Evolutionary conservation across 2,888 invertebrate genomes (phyloP).

Genomic region (Unio delphinus): DNA sequence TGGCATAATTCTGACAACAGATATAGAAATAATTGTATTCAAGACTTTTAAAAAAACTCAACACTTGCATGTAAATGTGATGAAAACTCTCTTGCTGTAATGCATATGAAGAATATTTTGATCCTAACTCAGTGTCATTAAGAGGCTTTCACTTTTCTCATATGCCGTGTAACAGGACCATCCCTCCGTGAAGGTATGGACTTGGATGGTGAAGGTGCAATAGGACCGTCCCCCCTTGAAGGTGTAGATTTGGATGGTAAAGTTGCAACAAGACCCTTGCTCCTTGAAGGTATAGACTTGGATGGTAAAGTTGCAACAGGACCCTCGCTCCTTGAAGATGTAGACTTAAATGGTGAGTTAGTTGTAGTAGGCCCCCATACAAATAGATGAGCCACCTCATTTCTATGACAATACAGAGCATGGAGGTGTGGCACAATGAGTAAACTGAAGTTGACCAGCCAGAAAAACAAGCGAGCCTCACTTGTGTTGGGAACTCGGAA

Average conservation of each 20-base stretch:
- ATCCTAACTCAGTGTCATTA: too few relatives aligned
- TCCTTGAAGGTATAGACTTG: slow-evolving; percentile 4
- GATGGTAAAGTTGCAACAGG: slow-evolving; percentile 1
- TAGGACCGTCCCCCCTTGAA: slow-evolving; percentile 3
- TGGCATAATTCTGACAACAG: too few relatives aligned
- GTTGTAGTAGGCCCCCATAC: slow-evolving; percentile 9
- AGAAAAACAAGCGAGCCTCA: slow-evolving; percentile 41
- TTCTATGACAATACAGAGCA: slow-evolving; percentile 44
- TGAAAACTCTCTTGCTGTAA: too few relatives aligned
- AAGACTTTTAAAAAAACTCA: too few relatives aligned
- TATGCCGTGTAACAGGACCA: slow-evolving; percentile 22
- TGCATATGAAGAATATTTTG: too few relatives aligned
- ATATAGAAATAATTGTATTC: too few relatives aligned
- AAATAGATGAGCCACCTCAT: slow-evolving; percentile 13
- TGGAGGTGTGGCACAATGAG: slow-evolving; percentile 59
- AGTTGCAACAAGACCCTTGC: slow-evolving; percentile 2
- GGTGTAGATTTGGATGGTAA: neutral
- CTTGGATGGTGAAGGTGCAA: slow-evolving; percentile 1
- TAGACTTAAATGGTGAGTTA: slow-evolving; percentile 2
- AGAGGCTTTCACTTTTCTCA: slow-evolving; percentile 11
- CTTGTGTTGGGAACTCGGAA: slow-evolving; percentile 35
- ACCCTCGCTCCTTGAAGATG: slow-evolving; percentile 3
- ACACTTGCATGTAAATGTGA: too few relatives aligned
- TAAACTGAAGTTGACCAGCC: slow-evolving; percentile 52
- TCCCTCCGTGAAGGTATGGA: slow-evolving; percentile 4